A percentile compares a stretch with the other conserved stretches of the same genome.
Evolutionary conservation across 1,140 invertebrate species (phyloP).

Genomic region (Neotoxoptera formosana): DNA sequence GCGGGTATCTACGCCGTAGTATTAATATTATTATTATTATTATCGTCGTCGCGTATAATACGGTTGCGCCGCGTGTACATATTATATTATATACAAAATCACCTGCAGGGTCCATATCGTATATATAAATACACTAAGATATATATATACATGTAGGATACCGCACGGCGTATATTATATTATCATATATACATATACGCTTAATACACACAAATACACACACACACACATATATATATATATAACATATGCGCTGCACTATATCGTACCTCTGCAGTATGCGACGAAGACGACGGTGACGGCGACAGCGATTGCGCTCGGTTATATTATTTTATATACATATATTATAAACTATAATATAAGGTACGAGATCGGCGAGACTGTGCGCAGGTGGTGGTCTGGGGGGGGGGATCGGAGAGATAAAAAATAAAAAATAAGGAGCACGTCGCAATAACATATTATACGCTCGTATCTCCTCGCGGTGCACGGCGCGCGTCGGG

Average conservation of each 20-base stretch:
- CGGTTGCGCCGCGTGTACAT: not conserved
- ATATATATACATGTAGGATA: too few species aligned
- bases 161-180: not conserved
- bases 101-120: not conserved
- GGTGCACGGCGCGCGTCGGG: not conserved
- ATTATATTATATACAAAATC: not conserved
- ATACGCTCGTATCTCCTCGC: not conserved
- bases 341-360: not conserved
- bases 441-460: not conserved
- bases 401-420: not conserved
- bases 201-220: too few species aligned
- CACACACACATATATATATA: not conserved
- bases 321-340: constrained; percentile 3
- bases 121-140: not conserved
- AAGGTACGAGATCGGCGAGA: not conserved
- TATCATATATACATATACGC: not conserved
- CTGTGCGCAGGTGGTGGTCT: not conserved
- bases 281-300: not conserved
- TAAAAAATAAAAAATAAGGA: not conserved
- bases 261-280: not conserved
- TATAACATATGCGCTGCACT: not conserved
- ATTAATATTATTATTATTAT: constrained; percentile 8
- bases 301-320: not conserved
- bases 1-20: not conserved
- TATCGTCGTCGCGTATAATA: not conserved